phyloP scores from a whole-genome alignment of 2,888 invertebrate species.

The Heliconius charithonia region DNA sequence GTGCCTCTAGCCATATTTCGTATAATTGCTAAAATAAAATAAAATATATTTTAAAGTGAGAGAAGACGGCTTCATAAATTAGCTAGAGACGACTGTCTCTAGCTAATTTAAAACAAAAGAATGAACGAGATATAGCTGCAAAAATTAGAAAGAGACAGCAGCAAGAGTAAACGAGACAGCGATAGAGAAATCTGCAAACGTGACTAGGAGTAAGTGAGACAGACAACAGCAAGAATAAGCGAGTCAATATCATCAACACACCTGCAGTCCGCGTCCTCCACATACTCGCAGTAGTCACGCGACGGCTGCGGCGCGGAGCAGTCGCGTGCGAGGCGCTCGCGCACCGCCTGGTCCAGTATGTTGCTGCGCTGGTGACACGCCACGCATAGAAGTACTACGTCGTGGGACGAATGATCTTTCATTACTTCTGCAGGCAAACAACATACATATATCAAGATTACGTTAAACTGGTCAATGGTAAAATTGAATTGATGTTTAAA shows the following conservation, averaged over 20 bases:
- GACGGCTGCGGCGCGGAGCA: constrained; percentile 86
- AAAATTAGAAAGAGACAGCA: not conserved
- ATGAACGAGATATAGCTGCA: not conserved
- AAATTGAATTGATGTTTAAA: no score
- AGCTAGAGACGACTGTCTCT: not conserved
- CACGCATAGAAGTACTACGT: constrained; percentile 89
- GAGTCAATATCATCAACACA: constrained; percentile 38
- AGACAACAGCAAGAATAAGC: no score
- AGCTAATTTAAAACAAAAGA: no score
- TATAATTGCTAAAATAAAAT: no score
- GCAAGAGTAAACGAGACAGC: no score
- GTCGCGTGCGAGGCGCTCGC: constrained; percentile 81
- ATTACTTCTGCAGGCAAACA: constrained; percentile 80
- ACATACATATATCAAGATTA: not conserved
- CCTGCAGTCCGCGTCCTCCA: constrained; percentile 67
- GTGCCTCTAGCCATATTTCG: no score
- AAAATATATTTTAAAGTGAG: no score
- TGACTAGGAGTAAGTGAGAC: no score
- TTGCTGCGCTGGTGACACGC: constrained; percentile 89
- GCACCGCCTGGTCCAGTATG: constrained; percentile 84
- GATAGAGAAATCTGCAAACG: no score
- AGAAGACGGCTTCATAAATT: not conserved
- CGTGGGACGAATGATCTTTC: constrained; percentile 92
- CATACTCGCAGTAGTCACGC: constrained; percentile 44
- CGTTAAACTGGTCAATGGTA: no score